These are phyloP conservation scores for Mamestra configurata DNA, from an alignment of 1,140 invertebrate species.

Conservation along the genomic window DNA sequence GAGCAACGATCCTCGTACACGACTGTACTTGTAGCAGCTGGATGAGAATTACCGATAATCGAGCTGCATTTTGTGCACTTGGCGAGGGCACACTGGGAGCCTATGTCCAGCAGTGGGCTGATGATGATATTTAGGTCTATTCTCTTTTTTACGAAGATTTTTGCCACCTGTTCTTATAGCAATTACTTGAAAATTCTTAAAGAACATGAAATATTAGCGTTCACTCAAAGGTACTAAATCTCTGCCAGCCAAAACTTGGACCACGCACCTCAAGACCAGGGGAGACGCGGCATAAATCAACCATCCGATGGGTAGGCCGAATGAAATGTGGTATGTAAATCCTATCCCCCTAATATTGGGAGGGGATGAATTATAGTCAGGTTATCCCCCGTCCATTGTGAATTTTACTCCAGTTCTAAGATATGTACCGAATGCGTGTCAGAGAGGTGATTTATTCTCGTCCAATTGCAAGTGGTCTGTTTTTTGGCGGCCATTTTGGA, in stretches of 20 bases:
- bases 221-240: background rate
- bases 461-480: slow-evolving; percentile 9
- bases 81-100: too few relatives aligned
- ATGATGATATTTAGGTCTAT: too few relatives aligned
- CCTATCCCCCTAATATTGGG: slow-evolving; percentile 51
- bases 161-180: too few relatives aligned
- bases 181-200: too few relatives aligned
- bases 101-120: too few relatives aligned
- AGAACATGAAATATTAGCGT: background rate
- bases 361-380: slow-evolving; percentile 50
- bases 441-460: slow-evolving; percentile 3
- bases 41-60: too few relatives aligned
- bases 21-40: too few relatives aligned
- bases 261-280: slow-evolving; percentile 55
- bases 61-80: too few relatives aligned
- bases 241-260: slow-evolving; percentile 51
- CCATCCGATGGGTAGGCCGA: slow-evolving; percentile 63
- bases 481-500: background rate
- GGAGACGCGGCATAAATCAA: slow-evolving; percentile 70
- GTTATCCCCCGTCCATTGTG: slow-evolving; percentile 50
- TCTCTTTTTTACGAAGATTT: too few relatives aligned
- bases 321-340: slow-evolving; percentile 74
- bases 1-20: too few relatives aligned
- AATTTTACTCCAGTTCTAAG: slow-evolving; percentile 39
- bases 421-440: slow-evolving; percentile 40